These are phyloP conservation scores for Temnothorax longispinosus DNA, from an alignment of 1,140 invertebrate species.

Conservation along the genomic window DNA sequence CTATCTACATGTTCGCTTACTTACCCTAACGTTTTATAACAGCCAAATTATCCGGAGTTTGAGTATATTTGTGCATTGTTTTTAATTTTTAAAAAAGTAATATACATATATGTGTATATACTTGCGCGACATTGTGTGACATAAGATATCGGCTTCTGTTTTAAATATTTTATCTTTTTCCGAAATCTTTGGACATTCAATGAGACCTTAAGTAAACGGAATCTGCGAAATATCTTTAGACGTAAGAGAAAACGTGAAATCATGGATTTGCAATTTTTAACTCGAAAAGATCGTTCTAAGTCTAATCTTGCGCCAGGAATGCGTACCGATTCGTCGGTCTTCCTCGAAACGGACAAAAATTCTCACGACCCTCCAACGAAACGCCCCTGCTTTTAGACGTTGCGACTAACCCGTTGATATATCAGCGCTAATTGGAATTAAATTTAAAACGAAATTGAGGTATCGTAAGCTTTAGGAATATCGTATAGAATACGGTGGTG, in stretches of 20 bases:
- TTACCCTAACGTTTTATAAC: conserved; percentile 14
- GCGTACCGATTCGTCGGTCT: neutral
- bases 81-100: conserved; percentile 25
- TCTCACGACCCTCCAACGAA: conserved; percentile 2
- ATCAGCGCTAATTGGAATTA: conserved; percentile 21
- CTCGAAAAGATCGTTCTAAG: conserved; percentile 28
- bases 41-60: conserved; percentile 9
- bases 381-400: conserved; percentile 31
- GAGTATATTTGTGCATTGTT: conserved; percentile 8
- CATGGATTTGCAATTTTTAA: conserved; percentile 50
- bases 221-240: conserved; percentile 31
- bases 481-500: conserved; percentile 31
- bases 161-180: conserved; percentile 25
- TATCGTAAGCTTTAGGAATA: conserved; percentile 46
- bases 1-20: conserved; percentile 1
- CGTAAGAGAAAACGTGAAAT: conserved; percentile 13
- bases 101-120: conserved; percentile 19
- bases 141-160: conserved; percentile 23
- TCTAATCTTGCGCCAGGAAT: conserved; percentile 8
- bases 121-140: conserved; percentile 30
- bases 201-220: neutral
- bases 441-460: conserved; percentile 17
- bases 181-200: conserved; percentile 24
- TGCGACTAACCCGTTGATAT: conserved; percentile 36
- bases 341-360: neutral